Base-by-base conservation (phyloP, 2,113 vertebrate species). In the Bubo scandiacus region DNA sequence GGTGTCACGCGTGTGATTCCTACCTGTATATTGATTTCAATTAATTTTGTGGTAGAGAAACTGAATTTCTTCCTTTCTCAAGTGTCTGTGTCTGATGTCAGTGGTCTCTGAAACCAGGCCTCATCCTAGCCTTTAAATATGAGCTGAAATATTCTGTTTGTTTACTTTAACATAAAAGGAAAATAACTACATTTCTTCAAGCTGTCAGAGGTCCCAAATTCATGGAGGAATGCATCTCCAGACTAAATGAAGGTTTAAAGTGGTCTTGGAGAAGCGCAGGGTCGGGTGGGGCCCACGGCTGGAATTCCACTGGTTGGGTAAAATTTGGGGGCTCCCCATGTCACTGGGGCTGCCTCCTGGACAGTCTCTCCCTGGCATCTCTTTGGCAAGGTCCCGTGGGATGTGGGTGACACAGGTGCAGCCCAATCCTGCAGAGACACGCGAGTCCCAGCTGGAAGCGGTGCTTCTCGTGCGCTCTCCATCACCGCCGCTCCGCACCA, bases 401-500 rank as follows among this genome's bases (percentile, higher is more conserved):
- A 29, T 25, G 18, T 1, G 59, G 19, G 61, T 12, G 32, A 15
- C 0, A 0, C 1, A 5, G 59, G 12, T 11, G 3, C 3, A 15
- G 30, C 89, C 29, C 30, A 2, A 7, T n/a, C 27, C 74, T 3
- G 3, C 49, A 36, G 71, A 65, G 51, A 40, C 3, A 5, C 5
- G 30, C 3, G 1, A 30, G 11, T 66, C 47, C 45, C 0, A 0
- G 30, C 1, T 1, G 90, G 89, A 52, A 61, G 75, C 0, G 0
- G 8, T 0, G 2, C 22, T 62, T 42, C 62, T 68, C 3, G 0
- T 1, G 1, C 0, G 0, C 5, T 18, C 61, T 25, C 83, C 20
- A 3, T 17, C 0, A 0, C 30, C 5, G 4, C 11, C 0, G 0
- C 49, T 22, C 55, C 8, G 1, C 0, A 0, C 1, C 25, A 22